Percentiles rank a stretch among this genome's conserved stretches.
Evolutionary conservation across 2,888 invertebrate genomes (phyloP).

Genomic region (Theodoxus fluviatilis): DNA sequence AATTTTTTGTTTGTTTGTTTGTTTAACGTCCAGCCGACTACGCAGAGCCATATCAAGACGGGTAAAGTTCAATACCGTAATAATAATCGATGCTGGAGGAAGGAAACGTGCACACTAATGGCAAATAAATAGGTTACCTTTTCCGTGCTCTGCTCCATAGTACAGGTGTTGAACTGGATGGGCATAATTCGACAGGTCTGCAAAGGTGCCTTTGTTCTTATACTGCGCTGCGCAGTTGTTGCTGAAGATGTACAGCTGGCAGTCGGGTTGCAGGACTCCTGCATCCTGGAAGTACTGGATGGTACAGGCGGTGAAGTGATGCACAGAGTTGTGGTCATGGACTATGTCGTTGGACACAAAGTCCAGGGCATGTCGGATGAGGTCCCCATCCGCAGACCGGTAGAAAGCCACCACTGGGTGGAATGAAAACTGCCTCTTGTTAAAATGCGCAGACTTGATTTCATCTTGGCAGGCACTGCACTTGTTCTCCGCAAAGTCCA

Average conservation of each 20-base stretch:
- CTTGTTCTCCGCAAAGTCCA: constrained; percentile 24
- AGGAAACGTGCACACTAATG: too few relatives aligned
- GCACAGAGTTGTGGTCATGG: constrained; percentile 21
- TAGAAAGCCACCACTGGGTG: constrained; percentile 17
- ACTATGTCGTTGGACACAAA: constrained; percentile 6
- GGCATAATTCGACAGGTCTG: neutral
- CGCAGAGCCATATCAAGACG: too few relatives aligned
- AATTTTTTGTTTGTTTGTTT: too few relatives aligned
- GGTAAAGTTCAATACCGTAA: too few relatives aligned
- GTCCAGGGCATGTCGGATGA: constrained; percentile 11
- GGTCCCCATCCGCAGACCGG: neutral
- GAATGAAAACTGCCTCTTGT: constrained; percentile 18
- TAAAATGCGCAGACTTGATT: constrained; percentile 23
- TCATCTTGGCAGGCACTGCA: constrained; percentile 7
- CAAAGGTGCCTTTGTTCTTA: constrained; percentile 17
- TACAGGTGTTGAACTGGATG: neutral
- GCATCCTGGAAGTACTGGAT: neutral
- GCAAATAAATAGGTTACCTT: too few relatives aligned
- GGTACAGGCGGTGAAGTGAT: neutral
- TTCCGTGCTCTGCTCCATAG: constrained; percentile 23
- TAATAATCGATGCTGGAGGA: too few relatives aligned
- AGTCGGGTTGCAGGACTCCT: neutral
- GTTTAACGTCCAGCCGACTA: too few relatives aligned
- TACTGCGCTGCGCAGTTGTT: constrained; percentile 20
- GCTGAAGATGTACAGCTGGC: constrained; percentile 7